Evolutionary conservation across 2,797 vertebrate species (phyloP).

Genomic region (Epinephelus coioides): DNA sequence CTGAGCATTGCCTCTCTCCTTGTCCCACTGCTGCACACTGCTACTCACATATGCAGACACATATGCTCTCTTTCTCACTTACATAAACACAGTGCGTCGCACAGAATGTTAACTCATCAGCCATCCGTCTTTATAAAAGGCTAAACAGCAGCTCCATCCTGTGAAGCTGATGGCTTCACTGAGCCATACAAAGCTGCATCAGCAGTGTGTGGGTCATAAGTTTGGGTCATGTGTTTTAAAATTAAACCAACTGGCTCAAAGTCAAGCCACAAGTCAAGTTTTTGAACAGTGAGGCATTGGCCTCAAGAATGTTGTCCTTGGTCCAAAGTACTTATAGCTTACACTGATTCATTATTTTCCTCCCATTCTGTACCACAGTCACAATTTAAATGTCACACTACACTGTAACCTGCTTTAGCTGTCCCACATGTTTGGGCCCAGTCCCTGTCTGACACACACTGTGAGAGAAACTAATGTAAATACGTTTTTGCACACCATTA

Average conservation of each 20-base stretch:
- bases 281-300: neutral
- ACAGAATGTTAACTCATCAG: neutral
- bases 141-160: neutral
- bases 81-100: neutral
- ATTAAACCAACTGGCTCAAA: neutral
- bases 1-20: no score
- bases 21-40: no score
- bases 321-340: neutral
- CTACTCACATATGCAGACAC: no score
- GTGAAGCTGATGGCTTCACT: neutral
- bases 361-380: no score
- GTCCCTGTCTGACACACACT: no score
- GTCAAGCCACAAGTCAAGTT: neutral
- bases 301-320: neutral
- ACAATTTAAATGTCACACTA: no score
- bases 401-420: no score
- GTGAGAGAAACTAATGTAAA: no score
- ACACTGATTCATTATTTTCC: no score
- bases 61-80: no score
- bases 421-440: no score
- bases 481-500: no score
- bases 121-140: neutral
- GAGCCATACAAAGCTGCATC: conserved; percentile 4
- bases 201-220: neutral
- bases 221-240: neutral